Conservation (phyloP, 2,797 vertebrate genomes). For the Ficedula albicollis region DNA sequence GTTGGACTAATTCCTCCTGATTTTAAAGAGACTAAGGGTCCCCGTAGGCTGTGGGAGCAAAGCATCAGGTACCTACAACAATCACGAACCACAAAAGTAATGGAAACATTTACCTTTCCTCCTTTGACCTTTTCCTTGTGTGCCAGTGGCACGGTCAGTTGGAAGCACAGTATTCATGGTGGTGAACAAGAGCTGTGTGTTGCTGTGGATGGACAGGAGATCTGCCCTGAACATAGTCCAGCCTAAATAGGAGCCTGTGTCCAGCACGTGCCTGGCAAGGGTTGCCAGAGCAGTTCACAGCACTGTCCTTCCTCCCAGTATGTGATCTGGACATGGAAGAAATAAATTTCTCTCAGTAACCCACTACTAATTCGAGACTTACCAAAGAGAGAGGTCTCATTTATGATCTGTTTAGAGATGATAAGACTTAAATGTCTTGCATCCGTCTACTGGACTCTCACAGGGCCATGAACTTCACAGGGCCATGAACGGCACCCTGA, state of each 20-base stretch:
- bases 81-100: neutral
- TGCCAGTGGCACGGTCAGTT: rapidly evolving
- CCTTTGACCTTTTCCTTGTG: neutral
- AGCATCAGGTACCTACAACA: neutral
- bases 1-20: neutral
- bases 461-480: neutral
- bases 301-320: neutral
- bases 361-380: neutral
- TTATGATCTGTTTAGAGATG: neutral
- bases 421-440: neutral
- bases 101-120: neutral
- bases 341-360: neutral
- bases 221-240: neutral
- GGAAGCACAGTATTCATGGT: rapidly evolving
- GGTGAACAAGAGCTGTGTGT: neutral
- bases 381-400: neutral
- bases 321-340: neutral
- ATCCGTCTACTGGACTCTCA: neutral
- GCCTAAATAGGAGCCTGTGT: neutral
- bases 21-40: neutral
- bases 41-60: neutral
- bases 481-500: neutral
- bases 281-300: neutral
- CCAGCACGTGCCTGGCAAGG: rapidly evolving
- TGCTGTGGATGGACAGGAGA: neutral